Conservation (phyloP, 1,140 invertebrate genomes). For the Sycophaga agraensis region DNA sequence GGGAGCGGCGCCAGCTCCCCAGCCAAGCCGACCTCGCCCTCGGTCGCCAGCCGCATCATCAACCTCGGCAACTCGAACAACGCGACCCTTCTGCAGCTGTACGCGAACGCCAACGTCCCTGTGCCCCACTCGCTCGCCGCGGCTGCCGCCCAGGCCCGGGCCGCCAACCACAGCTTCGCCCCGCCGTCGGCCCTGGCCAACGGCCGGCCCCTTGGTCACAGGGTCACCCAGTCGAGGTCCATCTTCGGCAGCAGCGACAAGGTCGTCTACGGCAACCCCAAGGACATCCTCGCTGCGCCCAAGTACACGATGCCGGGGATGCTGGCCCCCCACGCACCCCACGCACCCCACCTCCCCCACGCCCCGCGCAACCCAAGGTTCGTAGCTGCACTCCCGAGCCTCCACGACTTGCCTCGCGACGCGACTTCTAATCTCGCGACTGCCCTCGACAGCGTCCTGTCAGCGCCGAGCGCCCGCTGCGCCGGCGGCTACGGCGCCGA, state of each 20-base stretch:
- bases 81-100: conserved; percentile 58
- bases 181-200: conserved; percentile 36
- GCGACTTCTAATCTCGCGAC: no score
- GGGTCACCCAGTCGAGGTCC: conserved; percentile 65
- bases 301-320: conserved; percentile 36
- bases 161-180: conserved; percentile 40
- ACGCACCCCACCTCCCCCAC: conserved; percentile 22
- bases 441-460: background rate
- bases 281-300: conserved; percentile 63
- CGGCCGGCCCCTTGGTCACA: conserved; percentile 55
- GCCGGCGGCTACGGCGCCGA: background rate
- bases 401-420: no score
- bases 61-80: conserved; percentile 59
- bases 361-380: conserved; percentile 26
- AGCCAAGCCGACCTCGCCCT: conserved; percentile 26
- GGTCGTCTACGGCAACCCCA: conserved; percentile 71
- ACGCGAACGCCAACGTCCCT: conserved; percentile 47
- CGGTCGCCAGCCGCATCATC: conserved; percentile 45
- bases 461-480: background rate
- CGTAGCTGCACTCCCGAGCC: background rate
- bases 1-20: conserved; percentile 18
- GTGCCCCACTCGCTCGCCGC: conserved; percentile 24
- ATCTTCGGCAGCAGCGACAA: conserved; percentile 67
- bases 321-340: conserved; percentile 25
- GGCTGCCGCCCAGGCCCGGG: conserved; percentile 10